phyloP scores from a whole-genome alignment of 2,113 vertebrate genomes.

The Mus spicilegus region DNA sequence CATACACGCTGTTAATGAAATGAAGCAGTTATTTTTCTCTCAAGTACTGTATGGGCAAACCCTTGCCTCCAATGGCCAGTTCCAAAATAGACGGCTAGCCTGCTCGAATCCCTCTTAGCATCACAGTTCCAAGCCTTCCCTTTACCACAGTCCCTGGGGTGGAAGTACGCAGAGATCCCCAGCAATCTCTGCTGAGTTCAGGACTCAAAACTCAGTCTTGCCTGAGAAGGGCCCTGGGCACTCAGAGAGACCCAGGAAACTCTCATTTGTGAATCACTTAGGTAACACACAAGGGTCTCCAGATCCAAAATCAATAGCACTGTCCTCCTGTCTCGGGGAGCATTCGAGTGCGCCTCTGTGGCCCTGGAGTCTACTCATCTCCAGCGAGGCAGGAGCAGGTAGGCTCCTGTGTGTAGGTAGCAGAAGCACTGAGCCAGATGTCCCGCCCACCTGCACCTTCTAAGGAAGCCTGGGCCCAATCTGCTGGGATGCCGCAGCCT shows the following conservation, averaged over 20 bases:
- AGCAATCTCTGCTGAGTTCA: background rate
- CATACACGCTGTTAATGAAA: rapidly evolving
- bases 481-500: background rate
- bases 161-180: too few species aligned
- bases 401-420: background rate
- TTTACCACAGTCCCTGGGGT: background rate
- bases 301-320: background rate
- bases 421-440: background rate
- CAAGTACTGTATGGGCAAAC: background rate
- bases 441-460: background rate
- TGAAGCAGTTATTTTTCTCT: background rate
- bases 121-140: background rate
- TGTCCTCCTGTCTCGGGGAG: background rate
- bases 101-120: background rate
- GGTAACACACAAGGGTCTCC: background rate
- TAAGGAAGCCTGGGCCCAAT: too few species aligned
- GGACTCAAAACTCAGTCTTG: background rate
- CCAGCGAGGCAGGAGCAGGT: background rate
- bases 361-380: background rate
- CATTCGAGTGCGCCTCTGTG: rapidly evolving
- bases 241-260: background rate
- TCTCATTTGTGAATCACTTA: background rate
- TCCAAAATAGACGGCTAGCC: background rate
- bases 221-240: rapidly evolving
- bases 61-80: background rate